Base-by-base conservation (phyloP, 2,797 vertebrate genomes). In the Notolepis coatsorum region DNA sequence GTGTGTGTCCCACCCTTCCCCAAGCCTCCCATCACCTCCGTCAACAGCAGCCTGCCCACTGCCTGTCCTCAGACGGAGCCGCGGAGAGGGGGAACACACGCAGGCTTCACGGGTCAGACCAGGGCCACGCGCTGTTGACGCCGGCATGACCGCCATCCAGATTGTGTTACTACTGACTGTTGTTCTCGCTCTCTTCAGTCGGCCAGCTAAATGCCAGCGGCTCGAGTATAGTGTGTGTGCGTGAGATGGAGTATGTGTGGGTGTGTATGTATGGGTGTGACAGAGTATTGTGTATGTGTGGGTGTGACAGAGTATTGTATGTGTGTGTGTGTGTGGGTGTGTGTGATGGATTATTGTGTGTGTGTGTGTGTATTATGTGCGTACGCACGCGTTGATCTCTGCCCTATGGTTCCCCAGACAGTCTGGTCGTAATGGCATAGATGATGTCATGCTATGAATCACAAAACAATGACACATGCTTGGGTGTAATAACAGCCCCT, bases 381-480 rank as follows among this genome's bases (percentile, higher is more conserved):
- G 8, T 18, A 42, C 8, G 60, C 83, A 55, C 4, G 68, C 28
- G 70, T 73, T 83, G 76, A 85, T 88, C 86, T 88, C 79, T 85
- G 82, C 58, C 80, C 78, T 53, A 41, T 70, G 75, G 73, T 80
- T 90, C 88, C 88, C 88, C 87, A 90, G 88, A 90, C 87, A 77
- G 85, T 88, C 84, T 88, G 79, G 80, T 88, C 78, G 82, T 90
- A 90, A 91, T 92, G 88, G 89, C 78, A n/a, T n/a, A 75, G 86
- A 88, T 92, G 91, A 93, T 92, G 89, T 91, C 90, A 93, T 91
- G 77, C 81, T 69, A 78, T 89, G 85, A 90, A 89, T 90, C 90
- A 87, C 80, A 87, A 85, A 84, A 77, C 65, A 13, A 80, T 91
- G 89, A 90, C 89, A 91, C 84, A 88, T 82, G 79, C 81, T 81